Base-by-base conservation (phyloP, 2,888 invertebrate species). In the Ceriagrion tenellum region DNA sequence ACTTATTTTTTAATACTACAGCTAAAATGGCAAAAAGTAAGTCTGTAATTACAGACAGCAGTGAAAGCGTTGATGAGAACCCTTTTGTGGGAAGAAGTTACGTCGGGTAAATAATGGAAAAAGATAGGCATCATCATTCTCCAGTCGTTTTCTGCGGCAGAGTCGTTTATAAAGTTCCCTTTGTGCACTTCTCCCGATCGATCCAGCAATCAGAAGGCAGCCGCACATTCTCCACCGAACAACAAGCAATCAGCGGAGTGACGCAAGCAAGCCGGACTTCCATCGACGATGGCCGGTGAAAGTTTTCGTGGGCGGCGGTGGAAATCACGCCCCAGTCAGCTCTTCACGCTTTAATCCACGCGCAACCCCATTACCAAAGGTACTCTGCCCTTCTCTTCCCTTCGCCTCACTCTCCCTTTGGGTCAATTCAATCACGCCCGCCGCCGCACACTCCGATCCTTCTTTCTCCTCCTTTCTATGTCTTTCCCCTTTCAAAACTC, bases 221-320 rank as follows among this genome's bases (percentile, higher is more conserved):
- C 4, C 35, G 81, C 81, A 35, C 81, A 26, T 35, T 69, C 26
- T n/a, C 69, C 2, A 20, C 30, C 81, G 35, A 35, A 35, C 6
- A 81, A 18, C 16, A 81, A 81, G 30, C 81, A 30, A 81, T 81
- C 81, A 81, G 81, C 16, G 4, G 13, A 81, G 35, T 81, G 81
- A 81, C 16, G 81, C 30, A 81, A 81, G 69, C 26, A 47, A 47
- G 47, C 47, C 47, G n/a, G 69, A 69, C 35, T 81, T 13, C 81
- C 81, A 81, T 81, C 26, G 13, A 10, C 69, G n/a, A n/a, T 35
- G 81, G 30, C 4, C 35, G 81, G 81, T 81, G 81, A 81, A 81
- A 81, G 81, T 81, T 81, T 59, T 35, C 81, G 81, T 35, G 26
- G 81, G 81, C 18, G 81, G 81, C 81, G 35, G 81, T 81, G 81